Evolutionary conservation across 64 coral and sea anemone genomes (phyloP).

Genomic region (Trachythela sp.): DNA sequence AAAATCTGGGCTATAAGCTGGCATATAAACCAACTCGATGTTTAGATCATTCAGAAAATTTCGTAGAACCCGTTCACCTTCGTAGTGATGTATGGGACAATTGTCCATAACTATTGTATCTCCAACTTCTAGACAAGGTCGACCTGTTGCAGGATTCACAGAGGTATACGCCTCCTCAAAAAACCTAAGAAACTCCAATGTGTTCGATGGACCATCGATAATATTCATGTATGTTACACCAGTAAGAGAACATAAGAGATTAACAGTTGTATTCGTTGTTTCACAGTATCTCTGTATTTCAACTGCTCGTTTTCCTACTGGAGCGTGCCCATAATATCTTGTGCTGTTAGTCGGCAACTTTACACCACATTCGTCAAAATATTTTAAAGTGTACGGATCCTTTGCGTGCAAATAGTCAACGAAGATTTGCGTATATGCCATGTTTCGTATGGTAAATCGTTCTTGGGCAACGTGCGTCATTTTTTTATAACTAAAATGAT

Average conservation of each 20-base stretch:
- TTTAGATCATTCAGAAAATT: background rate
- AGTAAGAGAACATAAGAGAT: background rate
- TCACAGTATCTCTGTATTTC: slow-evolving; percentile 2
- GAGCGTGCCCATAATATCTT: background rate
- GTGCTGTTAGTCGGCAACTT: background rate
- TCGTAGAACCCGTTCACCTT: too few relatives aligned
- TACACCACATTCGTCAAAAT: slow-evolving; percentile 10
- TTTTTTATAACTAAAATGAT: slow-evolving; percentile 24
- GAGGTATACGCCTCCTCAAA: background rate
- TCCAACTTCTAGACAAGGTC: background rate
- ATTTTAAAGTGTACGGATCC: slow-evolving; percentile 1
- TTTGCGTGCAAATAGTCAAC: background rate
- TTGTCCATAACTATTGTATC: background rate
- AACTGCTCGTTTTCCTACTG: background rate
- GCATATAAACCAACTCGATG: slow-evolving; percentile 2
- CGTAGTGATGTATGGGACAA: background rate
- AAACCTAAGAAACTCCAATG: background rate
- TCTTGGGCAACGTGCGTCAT: background rate
- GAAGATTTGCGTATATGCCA: background rate
- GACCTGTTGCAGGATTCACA: background rate
- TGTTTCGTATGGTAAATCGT: background rate
- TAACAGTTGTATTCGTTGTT: background rate
- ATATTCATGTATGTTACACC: slow-evolving; percentile 2
- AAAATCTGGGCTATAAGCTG: background rate
- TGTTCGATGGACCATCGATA: background rate